Percentiles rank a stretch among this genome's conserved stretches.
Conservation (phyloP, 2,797 vertebrate genomes). For the Paguma larvata region DNA sequence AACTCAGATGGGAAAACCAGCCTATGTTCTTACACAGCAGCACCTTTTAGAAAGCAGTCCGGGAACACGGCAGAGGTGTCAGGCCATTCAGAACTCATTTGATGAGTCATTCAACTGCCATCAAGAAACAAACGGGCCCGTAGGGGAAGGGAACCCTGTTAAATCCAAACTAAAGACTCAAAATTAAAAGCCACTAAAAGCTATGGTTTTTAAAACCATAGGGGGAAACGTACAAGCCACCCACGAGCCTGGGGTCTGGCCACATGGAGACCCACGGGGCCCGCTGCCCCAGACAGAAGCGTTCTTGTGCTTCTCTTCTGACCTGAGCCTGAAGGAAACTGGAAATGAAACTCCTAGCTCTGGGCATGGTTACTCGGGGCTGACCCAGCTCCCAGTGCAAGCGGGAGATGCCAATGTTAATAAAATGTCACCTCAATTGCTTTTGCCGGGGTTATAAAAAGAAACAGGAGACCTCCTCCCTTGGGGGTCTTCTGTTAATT, state of each 20-base stretch:
- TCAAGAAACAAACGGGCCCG: background rate
- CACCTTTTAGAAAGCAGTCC: background rate
- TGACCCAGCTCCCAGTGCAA: constrained; percentile 33
- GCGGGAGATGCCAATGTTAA: constrained; percentile 29
- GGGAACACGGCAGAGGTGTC: background rate
- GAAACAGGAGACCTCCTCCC: constrained; percentile 73
- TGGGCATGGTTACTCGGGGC: background rate
- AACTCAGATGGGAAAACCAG: background rate
- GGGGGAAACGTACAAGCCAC: background rate
- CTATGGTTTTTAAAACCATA: background rate
- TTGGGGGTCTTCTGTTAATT: constrained; percentile 59
- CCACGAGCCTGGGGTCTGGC: background rate
- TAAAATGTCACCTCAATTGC: constrained; percentile 56
- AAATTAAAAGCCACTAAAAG: background rate
- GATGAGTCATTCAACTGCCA: constrained; percentile 7
- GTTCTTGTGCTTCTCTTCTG: background rate
- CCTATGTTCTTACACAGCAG: background rate
- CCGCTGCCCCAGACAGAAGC: background rate
- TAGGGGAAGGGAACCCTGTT: background rate
- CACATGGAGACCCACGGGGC: background rate
- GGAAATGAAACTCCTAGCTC: fast-evolving
- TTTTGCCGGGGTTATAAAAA: constrained; percentile 76
- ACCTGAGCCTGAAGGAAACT: background rate
- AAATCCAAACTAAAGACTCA: background rate
- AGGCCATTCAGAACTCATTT: background rate